A percentile compares a stretch with the other conserved stretches of the same genome.
Conservation (phyloP, 2,797 vertebrate genomes). For the Anas flavirostris region DNA sequence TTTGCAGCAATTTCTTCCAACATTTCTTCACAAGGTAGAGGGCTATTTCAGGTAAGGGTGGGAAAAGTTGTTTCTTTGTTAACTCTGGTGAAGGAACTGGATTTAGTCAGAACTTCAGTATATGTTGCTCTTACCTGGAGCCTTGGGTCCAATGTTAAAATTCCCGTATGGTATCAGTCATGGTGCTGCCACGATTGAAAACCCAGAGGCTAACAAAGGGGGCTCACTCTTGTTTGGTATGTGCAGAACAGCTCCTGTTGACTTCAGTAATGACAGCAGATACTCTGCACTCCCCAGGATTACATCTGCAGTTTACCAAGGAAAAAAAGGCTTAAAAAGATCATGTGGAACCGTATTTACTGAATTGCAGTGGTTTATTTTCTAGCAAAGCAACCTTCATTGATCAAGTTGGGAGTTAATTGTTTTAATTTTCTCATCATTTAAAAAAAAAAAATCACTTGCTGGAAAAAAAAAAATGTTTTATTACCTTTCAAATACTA, state of each 20-base stretch:
- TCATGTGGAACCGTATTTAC: not conserved
- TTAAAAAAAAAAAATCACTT: not conserved
- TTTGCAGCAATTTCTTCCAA: not conserved
- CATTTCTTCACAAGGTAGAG: not conserved
- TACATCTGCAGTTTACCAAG: not conserved
- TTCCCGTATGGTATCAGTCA: not conserved
- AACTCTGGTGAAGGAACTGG: not conserved
- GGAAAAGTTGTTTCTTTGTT: constrained; percentile 8
- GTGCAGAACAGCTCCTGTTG: not conserved
- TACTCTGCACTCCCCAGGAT: constrained; percentile 34
- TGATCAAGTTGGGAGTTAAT: not conserved
- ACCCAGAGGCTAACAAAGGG: not conserved
- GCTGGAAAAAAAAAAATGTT: not conserved
- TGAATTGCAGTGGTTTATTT: constrained; percentile 22
- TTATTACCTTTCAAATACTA: constrained; percentile 17
- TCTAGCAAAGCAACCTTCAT: constrained; percentile 21
- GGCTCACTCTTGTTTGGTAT: constrained; percentile 2
- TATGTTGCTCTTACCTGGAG: not conserved
- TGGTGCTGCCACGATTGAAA: not conserved
- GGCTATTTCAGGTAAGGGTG: not conserved
- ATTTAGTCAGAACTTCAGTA: not conserved
- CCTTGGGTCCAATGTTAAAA: not conserved
- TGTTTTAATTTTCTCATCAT: not conserved
- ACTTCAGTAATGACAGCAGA: not conserved
- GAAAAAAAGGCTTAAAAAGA: not conserved